Evolutionary conservation across 2,797 vertebrate genomes (phyloP).

Genomic region (Pangasius larnaudii): DNA sequence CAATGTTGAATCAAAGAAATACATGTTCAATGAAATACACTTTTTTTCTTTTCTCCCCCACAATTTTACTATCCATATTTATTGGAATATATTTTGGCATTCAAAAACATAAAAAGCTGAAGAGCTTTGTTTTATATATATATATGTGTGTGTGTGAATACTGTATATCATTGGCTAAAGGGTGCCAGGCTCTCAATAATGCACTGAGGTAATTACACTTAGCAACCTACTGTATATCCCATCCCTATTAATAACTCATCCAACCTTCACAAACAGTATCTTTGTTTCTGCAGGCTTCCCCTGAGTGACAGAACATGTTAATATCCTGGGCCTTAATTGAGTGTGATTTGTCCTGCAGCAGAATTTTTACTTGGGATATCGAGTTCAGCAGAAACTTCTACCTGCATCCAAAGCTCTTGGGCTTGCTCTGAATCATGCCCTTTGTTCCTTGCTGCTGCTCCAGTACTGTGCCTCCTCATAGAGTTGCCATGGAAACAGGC

Average conservation of each 20-base stretch:
- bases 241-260: conserved; percentile 66
- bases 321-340: conserved; percentile 76
- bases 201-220: conserved; percentile 66
- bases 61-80: background rate
- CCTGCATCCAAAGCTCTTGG: conserved; percentile 64
- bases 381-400: conserved; percentile 72
- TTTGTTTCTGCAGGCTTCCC: conserved; percentile 68
- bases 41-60: background rate
- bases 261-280: conserved; percentile 69
- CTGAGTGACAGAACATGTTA: conserved; percentile 76
- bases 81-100: background rate
- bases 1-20: background rate
- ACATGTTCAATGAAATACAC: background rate
- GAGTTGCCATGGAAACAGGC: conserved; percentile 72
- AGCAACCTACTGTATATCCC: conserved; percentile 62
- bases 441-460: conserved; percentile 78
- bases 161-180: conserved; percentile 35
- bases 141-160: too few species aligned
- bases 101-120: conserved; percentile 1
- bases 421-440: conserved; percentile 77
- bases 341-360: conserved; percentile 66
- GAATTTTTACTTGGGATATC: conserved; percentile 60
- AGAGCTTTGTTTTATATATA: background rate
- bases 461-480: conserved; percentile 66
- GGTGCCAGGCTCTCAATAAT: conserved; percentile 64